These are phyloP conservation scores for Osedax fenrisi DNA, from an alignment of 2,888 invertebrate species.

Conservation along the genomic window DNA sequence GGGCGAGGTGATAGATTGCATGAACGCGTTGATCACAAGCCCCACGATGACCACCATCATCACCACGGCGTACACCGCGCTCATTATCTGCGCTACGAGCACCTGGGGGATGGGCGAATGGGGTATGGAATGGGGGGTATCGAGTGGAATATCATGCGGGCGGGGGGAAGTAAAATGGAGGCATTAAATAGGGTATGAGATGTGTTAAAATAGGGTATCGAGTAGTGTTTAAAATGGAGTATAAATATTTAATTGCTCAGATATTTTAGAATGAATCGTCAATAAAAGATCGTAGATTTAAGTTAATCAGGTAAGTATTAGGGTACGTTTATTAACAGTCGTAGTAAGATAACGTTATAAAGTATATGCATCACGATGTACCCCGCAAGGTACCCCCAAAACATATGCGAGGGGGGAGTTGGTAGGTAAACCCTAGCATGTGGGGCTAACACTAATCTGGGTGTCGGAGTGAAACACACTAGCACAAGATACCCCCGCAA, in stretches of 20 bases:
- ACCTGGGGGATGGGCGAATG: slow-evolving; percentile 31
- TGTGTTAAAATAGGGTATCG: slow-evolving; percentile 20
- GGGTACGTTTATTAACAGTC: too few relatives aligned
- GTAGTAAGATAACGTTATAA: too few relatives aligned
- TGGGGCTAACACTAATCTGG: too few relatives aligned
- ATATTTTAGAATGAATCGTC: background rate
- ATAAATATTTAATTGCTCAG: background rate
- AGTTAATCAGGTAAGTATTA: too few relatives aligned
- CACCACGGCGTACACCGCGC: slow-evolving; percentile 38
- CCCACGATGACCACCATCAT: slow-evolving; percentile 41
- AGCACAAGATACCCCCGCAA: too few relatives aligned
- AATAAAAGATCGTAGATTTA: too few relatives aligned
- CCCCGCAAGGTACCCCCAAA: too few relatives aligned
- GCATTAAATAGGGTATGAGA: slow-evolving; percentile 23
- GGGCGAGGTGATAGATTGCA: slow-evolving; percentile 37
- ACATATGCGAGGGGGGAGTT: too few relatives aligned
- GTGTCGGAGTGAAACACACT: slow-evolving; percentile 40
- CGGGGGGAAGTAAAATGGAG: slow-evolving; percentile 27
- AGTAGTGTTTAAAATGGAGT: slow-evolving; percentile 10
- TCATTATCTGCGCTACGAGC: slow-evolving; percentile 37
- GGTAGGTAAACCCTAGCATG: too few relatives aligned
- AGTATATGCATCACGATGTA: too few relatives aligned
- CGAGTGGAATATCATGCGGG: slow-evolving; percentile 32
- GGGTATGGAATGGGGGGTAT: background rate
- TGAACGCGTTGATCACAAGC: slow-evolving; percentile 37